These are phyloP conservation scores for Mya arenaria DNA, from an alignment of 1,140 invertebrate species.

Conservation along the genomic window DNA sequence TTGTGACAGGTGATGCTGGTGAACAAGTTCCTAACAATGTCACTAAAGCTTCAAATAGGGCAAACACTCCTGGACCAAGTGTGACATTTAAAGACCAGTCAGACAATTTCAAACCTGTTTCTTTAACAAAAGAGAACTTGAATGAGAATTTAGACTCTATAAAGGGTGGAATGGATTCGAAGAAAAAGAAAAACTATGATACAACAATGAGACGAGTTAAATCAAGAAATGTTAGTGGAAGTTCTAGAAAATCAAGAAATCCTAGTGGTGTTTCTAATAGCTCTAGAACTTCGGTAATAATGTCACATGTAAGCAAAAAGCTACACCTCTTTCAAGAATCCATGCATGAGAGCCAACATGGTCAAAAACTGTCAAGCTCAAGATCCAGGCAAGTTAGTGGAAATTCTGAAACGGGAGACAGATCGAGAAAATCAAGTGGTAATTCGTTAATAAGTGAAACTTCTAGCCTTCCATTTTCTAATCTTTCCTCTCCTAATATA, in stretches of 20 bases:
- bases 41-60: background rate
- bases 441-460: constrained; percentile 36
- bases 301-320: background rate
- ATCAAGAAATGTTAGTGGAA: constrained; percentile 16
- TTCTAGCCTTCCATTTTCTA: constrained; percentile 25
- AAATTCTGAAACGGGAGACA: constrained; percentile 22
- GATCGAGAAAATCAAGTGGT: constrained; percentile 48
- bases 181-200: background rate
- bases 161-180: background rate
- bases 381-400: constrained; percentile 26
- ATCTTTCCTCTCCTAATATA: constrained; percentile 40
- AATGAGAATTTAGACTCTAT: background rate
- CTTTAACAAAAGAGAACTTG: background rate
- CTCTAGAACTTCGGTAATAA: background rate
- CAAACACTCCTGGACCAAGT: background rate
- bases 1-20: background rate
- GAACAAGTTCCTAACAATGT: background rate
- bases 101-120: background rate
- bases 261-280: constrained; percentile 19
- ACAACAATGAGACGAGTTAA: background rate
- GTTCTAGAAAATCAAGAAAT: constrained; percentile 25
- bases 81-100: background rate
- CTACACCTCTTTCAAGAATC: background rate
- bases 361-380: background rate
- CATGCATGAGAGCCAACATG: background rate